Conservation (phyloP, 2,113 vertebrate species). For the Heterotilapia buettikoferi region DNA sequence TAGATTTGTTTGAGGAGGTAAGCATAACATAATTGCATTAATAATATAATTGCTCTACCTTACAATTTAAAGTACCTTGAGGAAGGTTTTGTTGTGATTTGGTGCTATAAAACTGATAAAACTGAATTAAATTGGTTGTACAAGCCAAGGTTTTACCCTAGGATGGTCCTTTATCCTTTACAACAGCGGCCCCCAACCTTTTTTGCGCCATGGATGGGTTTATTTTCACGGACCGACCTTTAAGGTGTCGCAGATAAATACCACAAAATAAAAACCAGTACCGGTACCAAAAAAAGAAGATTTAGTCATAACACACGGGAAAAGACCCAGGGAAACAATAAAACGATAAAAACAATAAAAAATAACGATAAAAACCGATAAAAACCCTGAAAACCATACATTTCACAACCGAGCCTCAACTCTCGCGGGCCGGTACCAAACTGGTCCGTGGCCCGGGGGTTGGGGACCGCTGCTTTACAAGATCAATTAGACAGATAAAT, state of each 20-base stretch:
- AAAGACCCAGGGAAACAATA: not conserved
- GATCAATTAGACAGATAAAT: not conserved
- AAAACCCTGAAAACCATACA: not conserved
- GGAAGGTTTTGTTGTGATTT: not conserved
- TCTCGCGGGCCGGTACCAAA: accelerated
- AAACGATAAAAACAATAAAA: not conserved
- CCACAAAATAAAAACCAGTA: not conserved
- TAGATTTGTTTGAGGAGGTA: not conserved
- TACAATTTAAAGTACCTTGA: accelerated
- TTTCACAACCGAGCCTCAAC: accelerated
- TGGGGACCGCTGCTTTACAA: not conserved
- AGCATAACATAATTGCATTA: not conserved
- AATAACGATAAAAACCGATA: not conserved
- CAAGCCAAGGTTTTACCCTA: not conserved
- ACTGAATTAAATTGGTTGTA: not conserved
- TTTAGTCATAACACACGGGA: not conserved
- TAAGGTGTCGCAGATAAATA: not conserved
- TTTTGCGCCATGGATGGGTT: not conserved
- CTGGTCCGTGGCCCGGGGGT: accelerated
- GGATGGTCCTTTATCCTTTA: not conserved
- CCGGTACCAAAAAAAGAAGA: not conserved
- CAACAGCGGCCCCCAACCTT: not conserved
- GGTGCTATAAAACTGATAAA: not conserved
- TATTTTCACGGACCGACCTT: accelerated
- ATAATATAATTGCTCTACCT: not conserved